Evolutionary conservation across 2,113 vertebrate genomes (phyloP).

Genomic region (Prinia subflava): DNA sequence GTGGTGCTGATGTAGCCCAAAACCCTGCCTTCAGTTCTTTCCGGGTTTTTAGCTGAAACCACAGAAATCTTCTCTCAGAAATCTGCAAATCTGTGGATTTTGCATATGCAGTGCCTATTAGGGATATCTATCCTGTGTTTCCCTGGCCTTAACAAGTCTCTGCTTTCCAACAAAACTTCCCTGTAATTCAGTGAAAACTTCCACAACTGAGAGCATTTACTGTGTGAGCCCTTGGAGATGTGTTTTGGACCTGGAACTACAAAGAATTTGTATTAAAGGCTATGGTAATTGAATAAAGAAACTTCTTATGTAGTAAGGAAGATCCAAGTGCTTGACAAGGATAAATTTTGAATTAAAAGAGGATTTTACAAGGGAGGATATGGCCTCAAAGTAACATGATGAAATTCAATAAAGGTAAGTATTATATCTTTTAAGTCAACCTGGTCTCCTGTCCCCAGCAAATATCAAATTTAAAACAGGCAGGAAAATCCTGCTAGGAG

Average conservation of each 20-base stretch:
- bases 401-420: background rate
- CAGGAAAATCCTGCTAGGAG: background rate
- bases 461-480: background rate
- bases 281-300: background rate
- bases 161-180: background rate
- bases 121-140: background rate
- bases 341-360: background rate
- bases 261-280: background rate
- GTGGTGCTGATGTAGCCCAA: background rate
- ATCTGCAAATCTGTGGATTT: background rate
- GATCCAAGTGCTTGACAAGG: background rate
- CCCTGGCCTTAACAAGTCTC: background rate
- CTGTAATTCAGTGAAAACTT: background rate
- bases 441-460: background rate
- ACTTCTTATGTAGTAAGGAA: background rate
- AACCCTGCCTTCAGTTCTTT: background rate
- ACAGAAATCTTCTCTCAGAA: background rate
- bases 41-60: background rate
- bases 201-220: background rate
- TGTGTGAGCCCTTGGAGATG: fast-evolving
- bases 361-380: background rate
- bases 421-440: background rate
- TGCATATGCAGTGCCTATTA: background rate
- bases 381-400: background rate
- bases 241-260: background rate